Percentiles rank a stretch among this genome's conserved stretches.
Conservation (phyloP, 2,888 invertebrate genomes). For the Endotricha flammealis region DNA sequence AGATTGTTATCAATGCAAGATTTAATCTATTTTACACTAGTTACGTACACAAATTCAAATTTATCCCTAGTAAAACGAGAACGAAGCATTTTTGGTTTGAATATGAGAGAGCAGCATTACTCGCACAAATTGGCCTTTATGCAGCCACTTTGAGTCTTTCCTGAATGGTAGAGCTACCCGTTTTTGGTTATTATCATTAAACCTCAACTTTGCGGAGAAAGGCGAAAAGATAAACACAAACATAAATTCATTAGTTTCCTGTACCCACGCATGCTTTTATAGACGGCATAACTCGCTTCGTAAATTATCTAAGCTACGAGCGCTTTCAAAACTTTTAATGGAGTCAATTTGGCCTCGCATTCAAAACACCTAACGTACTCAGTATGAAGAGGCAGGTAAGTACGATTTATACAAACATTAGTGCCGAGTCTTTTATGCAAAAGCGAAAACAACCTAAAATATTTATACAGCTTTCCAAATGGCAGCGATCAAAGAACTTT, state of each 20-base stretch:
- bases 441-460: constrained; percentile 34
- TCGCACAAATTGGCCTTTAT: constrained; percentile 3
- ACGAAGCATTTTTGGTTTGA: too few species aligned
- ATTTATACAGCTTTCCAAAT: constrained; percentile 29
- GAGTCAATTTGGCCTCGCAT: constrained; percentile 73
- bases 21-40: too few species aligned
- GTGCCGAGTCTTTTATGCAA: constrained; percentile 40
- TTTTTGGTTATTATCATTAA: constrained; percentile 9
- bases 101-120: constrained; percentile 1
- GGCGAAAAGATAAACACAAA: constrained; percentile 40
- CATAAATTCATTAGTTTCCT: constrained; percentile 65
- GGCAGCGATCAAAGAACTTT: constrained; percentile 26
- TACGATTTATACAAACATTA: constrained; percentile 64
- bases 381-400: constrained; percentile 48
- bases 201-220: constrained; percentile 14
- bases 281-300: constrained; percentile 65
- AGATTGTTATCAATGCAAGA: too few species aligned
- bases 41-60: too few species aligned
- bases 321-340: constrained; percentile 77
- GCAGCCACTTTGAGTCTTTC: background rate
- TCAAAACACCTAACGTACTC: constrained; percentile 63
- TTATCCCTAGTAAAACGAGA: background rate
- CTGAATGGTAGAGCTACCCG: constrained; percentile 1
- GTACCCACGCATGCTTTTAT: constrained; percentile 58
- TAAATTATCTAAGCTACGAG: constrained; percentile 74